Evolutionary conservation across 2,113 vertebrate genomes (phyloP).

Genomic region (Smithornis capensis): DNA sequence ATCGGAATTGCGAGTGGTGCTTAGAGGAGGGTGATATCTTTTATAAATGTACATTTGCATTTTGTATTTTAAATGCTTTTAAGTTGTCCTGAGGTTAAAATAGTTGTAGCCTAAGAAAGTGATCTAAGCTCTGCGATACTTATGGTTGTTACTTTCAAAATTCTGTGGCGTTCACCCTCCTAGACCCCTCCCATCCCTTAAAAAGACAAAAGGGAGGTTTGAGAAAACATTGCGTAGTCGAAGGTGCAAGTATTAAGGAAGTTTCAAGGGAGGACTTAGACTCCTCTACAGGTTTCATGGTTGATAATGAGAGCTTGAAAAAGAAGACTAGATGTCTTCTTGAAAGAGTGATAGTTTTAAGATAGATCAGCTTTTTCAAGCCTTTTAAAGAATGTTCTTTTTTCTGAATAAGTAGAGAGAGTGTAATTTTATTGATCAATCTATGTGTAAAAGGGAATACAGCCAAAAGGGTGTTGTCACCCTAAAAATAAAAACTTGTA

Average conservation of each 20-base stretch:
- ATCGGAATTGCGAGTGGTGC: fast-evolving
- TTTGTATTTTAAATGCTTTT: not conserved
- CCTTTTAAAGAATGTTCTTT: not conserved
- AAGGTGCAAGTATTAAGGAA: not conserved
- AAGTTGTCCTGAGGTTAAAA: not conserved
- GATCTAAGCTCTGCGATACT: not conserved
- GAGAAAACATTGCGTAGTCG: not conserved
- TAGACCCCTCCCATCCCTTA: not conserved
- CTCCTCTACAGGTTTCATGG: not conserved
- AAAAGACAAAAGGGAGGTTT: not conserved
- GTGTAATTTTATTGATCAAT: not conserved
- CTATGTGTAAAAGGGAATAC: not conserved
- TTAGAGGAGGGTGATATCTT: not conserved
- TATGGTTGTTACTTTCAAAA: not conserved
- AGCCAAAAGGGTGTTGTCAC: not conserved
- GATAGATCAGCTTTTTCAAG: not conserved
- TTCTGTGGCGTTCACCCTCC: not conserved
- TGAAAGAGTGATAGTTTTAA: not conserved
- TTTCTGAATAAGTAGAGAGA: constrained; percentile 3
- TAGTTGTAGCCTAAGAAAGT: not conserved
- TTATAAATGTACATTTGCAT: not conserved
- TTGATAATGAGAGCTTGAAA: not conserved
- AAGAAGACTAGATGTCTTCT: not conserved
- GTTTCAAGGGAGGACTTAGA: not conserved
- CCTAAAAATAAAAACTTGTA: not conserved